These are phyloP conservation scores for Beris morrisii DNA, from an alignment of 2,888 invertebrate species.

Conservation along the genomic window DNA sequence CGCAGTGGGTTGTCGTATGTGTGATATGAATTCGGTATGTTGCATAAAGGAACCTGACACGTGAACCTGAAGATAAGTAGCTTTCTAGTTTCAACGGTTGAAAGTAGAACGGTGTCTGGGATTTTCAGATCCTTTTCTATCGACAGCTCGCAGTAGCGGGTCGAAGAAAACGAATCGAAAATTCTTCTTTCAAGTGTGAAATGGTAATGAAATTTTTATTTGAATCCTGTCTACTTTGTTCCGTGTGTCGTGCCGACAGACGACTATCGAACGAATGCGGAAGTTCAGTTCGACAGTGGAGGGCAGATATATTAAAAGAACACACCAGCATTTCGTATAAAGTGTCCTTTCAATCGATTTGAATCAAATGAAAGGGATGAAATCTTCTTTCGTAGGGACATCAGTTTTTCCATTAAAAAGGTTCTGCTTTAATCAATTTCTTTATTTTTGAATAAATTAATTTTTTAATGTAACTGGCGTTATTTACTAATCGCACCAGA, in stretches of 20 bases:
- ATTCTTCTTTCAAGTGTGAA: constrained; percentile 30
- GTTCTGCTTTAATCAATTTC: too few species aligned
- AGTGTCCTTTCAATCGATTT: too few species aligned
- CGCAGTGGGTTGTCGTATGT: constrained; percentile 22
- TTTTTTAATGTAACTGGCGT: too few species aligned
- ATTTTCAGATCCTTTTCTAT: not conserved
- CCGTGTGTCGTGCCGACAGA: constrained; percentile 1
- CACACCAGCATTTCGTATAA: too few species aligned
- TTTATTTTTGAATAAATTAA: too few species aligned
- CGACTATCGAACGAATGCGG: not conserved
- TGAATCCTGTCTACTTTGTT: constrained; percentile 33
- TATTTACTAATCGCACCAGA: too few species aligned
- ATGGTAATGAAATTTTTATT: constrained; percentile 39
- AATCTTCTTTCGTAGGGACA: too few species aligned
- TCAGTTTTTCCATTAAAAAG: too few species aligned
- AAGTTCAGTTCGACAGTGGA: too few species aligned
- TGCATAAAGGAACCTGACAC: constrained; percentile 26
- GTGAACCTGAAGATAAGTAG: constrained; percentile 20
- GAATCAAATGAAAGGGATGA: too few species aligned
- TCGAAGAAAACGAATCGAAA: not conserved
- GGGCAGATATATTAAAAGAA: too few species aligned
- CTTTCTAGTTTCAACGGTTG: not conserved
- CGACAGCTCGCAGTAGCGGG: too few species aligned
- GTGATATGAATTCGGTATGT: constrained; percentile 38
- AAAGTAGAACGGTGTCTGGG: not conserved